Evolutionary conservation across 2,888 invertebrate species (phyloP), one percentile per base, ranked within the genome.

Genomic region (Serripes groenlandicus): DNA sequence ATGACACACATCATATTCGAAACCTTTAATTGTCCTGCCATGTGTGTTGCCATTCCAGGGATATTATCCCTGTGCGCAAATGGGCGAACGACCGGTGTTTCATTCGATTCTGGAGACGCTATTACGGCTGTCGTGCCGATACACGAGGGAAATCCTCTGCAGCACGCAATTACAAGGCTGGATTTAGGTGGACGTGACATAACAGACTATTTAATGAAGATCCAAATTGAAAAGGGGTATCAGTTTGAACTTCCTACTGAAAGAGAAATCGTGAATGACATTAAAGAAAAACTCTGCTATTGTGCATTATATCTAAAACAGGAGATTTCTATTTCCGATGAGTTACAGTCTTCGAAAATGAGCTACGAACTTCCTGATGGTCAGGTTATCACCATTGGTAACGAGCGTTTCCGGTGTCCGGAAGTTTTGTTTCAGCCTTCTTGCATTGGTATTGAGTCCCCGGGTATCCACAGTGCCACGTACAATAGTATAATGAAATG

Each of bases 31-130:
- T 26, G 28, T 15, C 69, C 69, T 11, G 69, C 69, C 15, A 5
- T 69, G 26, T 69, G 52, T 30, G 69, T 69, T 28, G 69, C 49
- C 69, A 42, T 11, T 5, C 3, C 21, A 26, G 23, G n/a, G n/a
- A 32, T 30, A 26, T 62, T 68, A 42, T 34, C 37, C 30, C 37
- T 68, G 68, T 68, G 37, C 37, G 68, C 37, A 1, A 3, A 35
- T 42, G 68, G 68, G 9, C 35, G 37, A 18, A 68, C 68, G 5
- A 37, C 68, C 28, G 64, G 64, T 64, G 30, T 37, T 34, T 49
- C 49, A 89, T 96, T 98, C 94, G 98, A 98, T 96, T 97, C 97
- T 82, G 98, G 98, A 91, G 98, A 98, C 95, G 98, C 98, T 95
- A 98, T 98, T 97, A 60, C 77, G 1, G 23, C 21, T 23, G 28